Percentiles rank a stretch among this genome's conserved stretches.
phyloP scores from a whole-genome alignment of 1,140 invertebrate species.

The Saxidomus purpurata region DNA sequence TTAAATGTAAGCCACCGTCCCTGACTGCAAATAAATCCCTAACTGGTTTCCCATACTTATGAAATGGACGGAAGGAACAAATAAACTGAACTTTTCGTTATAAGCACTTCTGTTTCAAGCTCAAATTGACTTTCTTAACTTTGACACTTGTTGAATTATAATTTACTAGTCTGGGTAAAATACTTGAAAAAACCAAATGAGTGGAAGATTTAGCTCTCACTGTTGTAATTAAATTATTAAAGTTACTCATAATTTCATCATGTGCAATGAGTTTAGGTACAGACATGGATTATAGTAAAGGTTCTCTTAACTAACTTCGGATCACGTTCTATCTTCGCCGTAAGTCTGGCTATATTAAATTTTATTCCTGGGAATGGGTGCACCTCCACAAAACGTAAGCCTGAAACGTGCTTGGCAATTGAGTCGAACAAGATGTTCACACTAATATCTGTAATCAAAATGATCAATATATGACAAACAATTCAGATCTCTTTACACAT shows the following conservation, averaged over 20 bases:
- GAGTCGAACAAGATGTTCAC: not conserved
- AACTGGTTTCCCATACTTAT: not conserved
- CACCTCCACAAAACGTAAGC: not conserved
- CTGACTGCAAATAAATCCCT: not conserved
- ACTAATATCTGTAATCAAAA: not conserved
- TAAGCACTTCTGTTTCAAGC: not conserved
- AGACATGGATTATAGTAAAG: not conserved
- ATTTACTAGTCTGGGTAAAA: not conserved
- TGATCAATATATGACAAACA: too few species aligned
- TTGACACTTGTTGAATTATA: not conserved
- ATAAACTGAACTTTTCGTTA: not conserved
- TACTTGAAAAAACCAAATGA: not conserved
- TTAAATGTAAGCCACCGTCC: not conserved
- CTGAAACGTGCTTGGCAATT: not conserved
- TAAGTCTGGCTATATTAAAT: not conserved
- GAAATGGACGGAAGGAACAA: not conserved
- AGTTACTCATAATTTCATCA: not conserved
- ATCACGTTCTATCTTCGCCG: not conserved
- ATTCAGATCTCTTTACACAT: too few species aligned
- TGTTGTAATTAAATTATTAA: not conserved
- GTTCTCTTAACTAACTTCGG: not conserved
- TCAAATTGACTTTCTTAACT: not conserved
- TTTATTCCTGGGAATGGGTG: not conserved
- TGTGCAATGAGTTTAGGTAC: too few species aligned
- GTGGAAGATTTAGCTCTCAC: not conserved